A percentile compares a stretch with the other conserved stretches of the same genome.
Conservation (phyloP, 2,797 vertebrate genomes). For the Clarias platycephalus region DNA sequence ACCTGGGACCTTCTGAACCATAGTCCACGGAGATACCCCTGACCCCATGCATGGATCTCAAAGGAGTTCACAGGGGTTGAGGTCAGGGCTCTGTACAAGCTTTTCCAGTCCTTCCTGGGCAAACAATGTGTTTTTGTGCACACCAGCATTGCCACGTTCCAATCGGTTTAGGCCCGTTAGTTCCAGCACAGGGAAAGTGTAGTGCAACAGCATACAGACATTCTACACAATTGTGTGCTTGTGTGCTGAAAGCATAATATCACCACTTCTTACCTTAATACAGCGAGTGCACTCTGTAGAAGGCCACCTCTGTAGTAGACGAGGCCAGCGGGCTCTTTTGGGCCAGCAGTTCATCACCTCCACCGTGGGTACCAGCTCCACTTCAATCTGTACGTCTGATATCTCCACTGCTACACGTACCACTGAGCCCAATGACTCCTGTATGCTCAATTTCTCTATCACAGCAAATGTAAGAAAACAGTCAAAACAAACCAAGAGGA, state of each 20-base stretch:
- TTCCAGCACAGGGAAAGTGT: background rate
- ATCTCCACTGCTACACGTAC: constrained; percentile 78
- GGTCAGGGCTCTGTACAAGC: background rate
- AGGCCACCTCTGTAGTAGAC: constrained; percentile 76
- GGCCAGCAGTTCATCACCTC: constrained; percentile 80
- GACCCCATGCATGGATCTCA: background rate
- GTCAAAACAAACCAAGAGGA: background rate
- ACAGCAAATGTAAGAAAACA: constrained; percentile 22
- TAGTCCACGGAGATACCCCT: too few relatives aligned
- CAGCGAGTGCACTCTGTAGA: constrained; percentile 71
- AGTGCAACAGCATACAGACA: background rate
- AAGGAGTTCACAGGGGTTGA: background rate
- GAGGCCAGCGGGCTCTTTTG: constrained; percentile 74
- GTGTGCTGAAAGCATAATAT: background rate
- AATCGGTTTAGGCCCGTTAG: background rate
- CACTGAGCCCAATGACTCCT: constrained; percentile 67
- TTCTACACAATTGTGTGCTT: background rate
- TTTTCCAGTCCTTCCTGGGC: background rate
- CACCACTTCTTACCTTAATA: constrained; percentile 70
- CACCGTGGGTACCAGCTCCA: constrained; percentile 75
- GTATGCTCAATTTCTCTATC: constrained; percentile 70
- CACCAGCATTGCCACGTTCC: background rate
- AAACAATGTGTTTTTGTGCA: background rate
- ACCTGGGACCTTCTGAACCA: too few relatives aligned
- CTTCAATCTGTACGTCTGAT: constrained; percentile 68